A percentile compares a stretch with the other conserved stretches of the same genome.
phyloP scores from a whole-genome alignment of 1,140 invertebrate genomes.

The Ceratosolen solmsi region DNA sequence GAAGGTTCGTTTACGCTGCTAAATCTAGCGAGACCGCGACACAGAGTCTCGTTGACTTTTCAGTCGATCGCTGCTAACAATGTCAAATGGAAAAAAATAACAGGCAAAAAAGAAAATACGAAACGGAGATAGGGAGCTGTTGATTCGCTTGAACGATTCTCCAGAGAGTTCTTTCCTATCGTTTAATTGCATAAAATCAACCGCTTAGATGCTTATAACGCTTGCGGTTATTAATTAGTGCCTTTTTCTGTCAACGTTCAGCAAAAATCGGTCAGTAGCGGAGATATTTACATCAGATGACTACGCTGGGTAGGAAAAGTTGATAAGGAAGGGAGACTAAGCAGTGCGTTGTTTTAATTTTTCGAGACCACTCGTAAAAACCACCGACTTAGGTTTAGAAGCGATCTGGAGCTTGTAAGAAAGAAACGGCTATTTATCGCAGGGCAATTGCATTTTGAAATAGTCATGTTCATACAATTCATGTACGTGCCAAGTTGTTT shows the following conservation, averaged over 20 bases:
- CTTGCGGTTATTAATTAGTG: conserved; percentile 38
- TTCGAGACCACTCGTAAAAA: not conserved
- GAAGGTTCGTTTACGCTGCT: conserved; percentile 2
- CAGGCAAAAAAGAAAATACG: not conserved
- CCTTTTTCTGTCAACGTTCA: conserved; percentile 17
- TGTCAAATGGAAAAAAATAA: not conserved
- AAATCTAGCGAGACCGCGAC: conserved; percentile 49
- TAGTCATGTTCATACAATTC: too few relatives aligned
- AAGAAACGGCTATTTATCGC: too few relatives aligned
- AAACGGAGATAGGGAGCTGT: not conserved
- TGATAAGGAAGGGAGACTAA: not conserved
- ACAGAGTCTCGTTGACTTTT: conserved; percentile 37
- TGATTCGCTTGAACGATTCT: conserved; percentile 35
- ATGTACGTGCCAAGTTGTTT: too few relatives aligned
- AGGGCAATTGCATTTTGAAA: too few relatives aligned
- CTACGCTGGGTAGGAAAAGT: not conserved
- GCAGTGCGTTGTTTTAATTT: not conserved
- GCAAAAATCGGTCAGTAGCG: conserved; percentile 45
- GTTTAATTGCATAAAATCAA: conserved; percentile 42
- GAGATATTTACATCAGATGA: not conserved
- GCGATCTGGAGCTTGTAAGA: too few relatives aligned
- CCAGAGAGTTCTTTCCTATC: not conserved
- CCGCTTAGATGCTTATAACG: not conserved
- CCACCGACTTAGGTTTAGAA: too few relatives aligned
- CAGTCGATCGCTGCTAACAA: not conserved